phyloP scores from a whole-genome alignment of 2,888 invertebrate genomes.

The Epinotia nisella region DNA sequence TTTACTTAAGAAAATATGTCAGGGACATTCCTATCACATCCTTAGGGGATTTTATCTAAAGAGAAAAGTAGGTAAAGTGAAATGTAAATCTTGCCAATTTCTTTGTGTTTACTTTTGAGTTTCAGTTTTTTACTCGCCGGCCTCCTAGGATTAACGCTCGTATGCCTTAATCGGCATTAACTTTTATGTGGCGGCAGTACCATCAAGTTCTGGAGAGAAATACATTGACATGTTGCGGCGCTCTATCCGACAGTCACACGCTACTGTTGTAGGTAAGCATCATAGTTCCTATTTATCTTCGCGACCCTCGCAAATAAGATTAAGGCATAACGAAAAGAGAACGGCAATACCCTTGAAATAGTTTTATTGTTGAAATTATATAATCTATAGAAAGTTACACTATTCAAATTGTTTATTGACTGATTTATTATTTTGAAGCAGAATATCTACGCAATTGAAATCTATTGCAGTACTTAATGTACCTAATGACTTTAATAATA shows the following conservation, averaged over 20 bases:
- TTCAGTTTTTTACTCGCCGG: not conserved
- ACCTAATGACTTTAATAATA: not conserved
- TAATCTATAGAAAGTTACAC: not conserved
- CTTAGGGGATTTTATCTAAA: not conserved
- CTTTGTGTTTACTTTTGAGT: constrained; percentile 22
- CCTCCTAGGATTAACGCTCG: constrained; percentile 22
- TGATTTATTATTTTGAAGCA: constrained; percentile 1
- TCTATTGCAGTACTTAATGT: not conserved
- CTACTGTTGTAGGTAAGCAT: constrained; percentile 6
- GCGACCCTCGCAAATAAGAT: constrained; percentile 9
- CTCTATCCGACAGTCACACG: constrained; percentile 34
- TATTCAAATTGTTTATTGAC: not conserved
- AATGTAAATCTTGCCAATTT: constrained; percentile 24
- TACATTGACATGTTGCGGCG: constrained; percentile 45
- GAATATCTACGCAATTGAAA: not conserved
- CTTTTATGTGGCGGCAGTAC: constrained; percentile 25
- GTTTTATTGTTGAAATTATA: constrained; percentile 13
- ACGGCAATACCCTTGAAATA: not conserved
- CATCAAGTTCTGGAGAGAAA: constrained; percentile 35
- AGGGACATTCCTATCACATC: not conserved
- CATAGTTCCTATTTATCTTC: constrained; percentile 34
- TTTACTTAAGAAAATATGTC: not conserved
- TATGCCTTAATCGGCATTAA: constrained; percentile 30
- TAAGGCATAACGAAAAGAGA: constrained; percentile 12
- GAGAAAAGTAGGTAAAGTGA: constrained; percentile 7